Percentiles rank a stretch among this genome's conserved stretches.
phyloP scores from a whole-genome alignment of 2,797 vertebrate genomes.

The Chloroceryle inda region DNA sequence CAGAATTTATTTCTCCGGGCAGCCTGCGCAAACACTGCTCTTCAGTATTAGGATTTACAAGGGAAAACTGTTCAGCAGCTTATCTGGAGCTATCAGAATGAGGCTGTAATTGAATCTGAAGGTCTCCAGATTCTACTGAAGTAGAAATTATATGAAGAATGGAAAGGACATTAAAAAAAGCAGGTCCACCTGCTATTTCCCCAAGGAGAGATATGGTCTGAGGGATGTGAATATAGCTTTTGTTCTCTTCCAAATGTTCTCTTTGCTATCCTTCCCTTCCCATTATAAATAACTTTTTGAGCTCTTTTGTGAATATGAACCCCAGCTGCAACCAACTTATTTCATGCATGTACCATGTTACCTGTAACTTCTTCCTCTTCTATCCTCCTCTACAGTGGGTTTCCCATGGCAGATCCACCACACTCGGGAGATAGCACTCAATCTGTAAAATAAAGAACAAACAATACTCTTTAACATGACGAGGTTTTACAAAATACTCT shows the following conservation, averaged over 20 bases:
- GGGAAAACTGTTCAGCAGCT: not conserved
- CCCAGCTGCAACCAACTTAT: not conserved
- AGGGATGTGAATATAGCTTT: not conserved
- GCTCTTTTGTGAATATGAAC: not conserved
- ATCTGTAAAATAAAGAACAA: not conserved
- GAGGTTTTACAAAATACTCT: not conserved
- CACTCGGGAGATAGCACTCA: not conserved
- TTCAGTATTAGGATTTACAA: not conserved
- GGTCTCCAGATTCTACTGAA: not conserved
- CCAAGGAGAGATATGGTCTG: not conserved
- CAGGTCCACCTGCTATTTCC: not conserved
- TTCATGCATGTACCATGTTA: not conserved
- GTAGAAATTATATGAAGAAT: rapidly evolving
- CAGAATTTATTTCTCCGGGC: not conserved
- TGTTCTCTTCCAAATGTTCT: not conserved
- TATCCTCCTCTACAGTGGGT: not conserved
- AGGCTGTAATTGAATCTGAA: not conserved
- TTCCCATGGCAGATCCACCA: not conserved
- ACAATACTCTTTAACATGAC: not conserved
- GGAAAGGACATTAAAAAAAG: not conserved
- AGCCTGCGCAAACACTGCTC: not conserved
- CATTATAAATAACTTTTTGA: not conserved
- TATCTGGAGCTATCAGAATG: not conserved
- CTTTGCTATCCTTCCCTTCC: not conserved
- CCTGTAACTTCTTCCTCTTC: not conserved